Evolutionary conservation across 2,888 invertebrate species (phyloP), one percentile per base, ranked within the genome.

Genomic region (Limenitis camilla): DNA sequence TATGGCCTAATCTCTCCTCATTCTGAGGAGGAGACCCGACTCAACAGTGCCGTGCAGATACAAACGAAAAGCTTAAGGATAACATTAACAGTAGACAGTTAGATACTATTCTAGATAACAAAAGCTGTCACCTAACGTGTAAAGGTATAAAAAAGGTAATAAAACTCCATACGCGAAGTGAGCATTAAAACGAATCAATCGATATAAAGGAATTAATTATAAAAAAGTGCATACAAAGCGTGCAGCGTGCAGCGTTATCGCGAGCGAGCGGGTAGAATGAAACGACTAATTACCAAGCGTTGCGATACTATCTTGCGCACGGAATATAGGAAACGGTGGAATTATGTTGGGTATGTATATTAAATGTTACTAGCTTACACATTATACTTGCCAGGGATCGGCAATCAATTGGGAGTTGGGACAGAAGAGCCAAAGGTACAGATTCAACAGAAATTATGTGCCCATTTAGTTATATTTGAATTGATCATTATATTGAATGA

Each of bases 221-320:
- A 78, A 74, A 77, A 78, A 75, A 78, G 69, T 73, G 73, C 78
- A 77, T 65, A 74, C 69, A 76, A 73, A 75, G 72, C 73, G 71
- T 74, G 73, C 73, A 72, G 66, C 68, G 71, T 74, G 73, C 73
- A 72, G 66, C 68, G 71, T 75, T 76, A 79, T 77, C 75, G 75
- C 74, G 70, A 71, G 68, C 67, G 68, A 67, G 68, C 72, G 69
- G 71, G 73, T 78, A 76, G 76, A 83, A 80, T 72, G 81, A 81
- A 79, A 78, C 80, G 76, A 74, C 78, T 85, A 84, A 84, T 86
- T 82, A 78, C 74, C 63, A 66, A 61, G 61, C 63, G 69, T 63
- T 62, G 66, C 72, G 84, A 85, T 85, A 81, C 49, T 61, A 84
- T 84, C 85, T 19, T 19, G 19, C 19, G 19, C 19, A 19, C 19